A percentile compares a stretch with the other conserved stretches of the same genome.
These are phyloP conservation scores for Sinocyclocheilus maitianheensis DNA, from an alignment of 2,113 vertebrate genomes.

Conservation along the genomic window DNA sequence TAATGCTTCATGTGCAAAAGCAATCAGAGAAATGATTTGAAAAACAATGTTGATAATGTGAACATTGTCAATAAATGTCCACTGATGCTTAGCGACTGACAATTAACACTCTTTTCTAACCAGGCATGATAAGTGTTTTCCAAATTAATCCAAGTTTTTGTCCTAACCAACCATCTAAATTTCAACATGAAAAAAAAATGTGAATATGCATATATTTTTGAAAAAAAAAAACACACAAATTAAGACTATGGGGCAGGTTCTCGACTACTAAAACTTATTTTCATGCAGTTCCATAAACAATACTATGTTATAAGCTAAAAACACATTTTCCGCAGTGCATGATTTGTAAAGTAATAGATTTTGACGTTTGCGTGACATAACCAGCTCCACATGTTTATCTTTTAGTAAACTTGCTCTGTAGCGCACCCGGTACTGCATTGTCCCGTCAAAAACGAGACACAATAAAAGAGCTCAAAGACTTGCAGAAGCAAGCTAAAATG, in stretches of 20 bases:
- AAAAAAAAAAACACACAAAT: neutral
- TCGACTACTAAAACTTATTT: neutral
- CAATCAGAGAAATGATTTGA: slow-evolving; percentile 31
- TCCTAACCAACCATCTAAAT: neutral
- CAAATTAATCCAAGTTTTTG: neutral
- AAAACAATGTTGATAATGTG: slow-evolving; percentile 1
- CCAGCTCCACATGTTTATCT: neutral
- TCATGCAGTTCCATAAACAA: neutral
- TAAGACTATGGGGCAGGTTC: neutral
- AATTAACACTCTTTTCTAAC: neutral
- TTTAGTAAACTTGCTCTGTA: neutral
- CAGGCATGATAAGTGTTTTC: neutral
- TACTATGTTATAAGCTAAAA: neutral
- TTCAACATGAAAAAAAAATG: neutral
- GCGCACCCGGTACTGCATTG: neutral
- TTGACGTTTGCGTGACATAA: neutral
- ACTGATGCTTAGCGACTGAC: neutral
- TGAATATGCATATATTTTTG: neutral
- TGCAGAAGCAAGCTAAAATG: too few species aligned
- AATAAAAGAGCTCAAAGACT: too few species aligned
- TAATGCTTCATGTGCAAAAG: slow-evolving; percentile 13
- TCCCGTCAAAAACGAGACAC: too few species aligned
- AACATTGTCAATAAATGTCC: neutral
- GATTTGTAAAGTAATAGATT: neutral
- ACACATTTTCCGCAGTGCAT: neutral